Base-by-base conservation (phyloP, 2,797 vertebrate genomes). In the Smutsia gigantea region DNA sequence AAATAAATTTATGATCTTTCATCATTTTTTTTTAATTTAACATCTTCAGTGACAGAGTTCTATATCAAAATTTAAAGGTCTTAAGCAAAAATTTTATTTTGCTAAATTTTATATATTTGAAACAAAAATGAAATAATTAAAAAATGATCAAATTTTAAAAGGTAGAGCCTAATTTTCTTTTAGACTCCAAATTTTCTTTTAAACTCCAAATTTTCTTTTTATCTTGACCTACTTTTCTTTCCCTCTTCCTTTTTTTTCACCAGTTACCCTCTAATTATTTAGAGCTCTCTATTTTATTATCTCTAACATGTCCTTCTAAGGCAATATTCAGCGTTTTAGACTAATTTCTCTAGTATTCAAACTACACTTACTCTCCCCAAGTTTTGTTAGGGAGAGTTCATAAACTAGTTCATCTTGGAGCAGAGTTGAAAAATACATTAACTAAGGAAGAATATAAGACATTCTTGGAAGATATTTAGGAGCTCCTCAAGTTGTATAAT, bases 311-410 rank as follows among this genome's bases (percentile, higher is more conserved):
- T 46, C 25, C n/a, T 93, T 84, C n/a, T 90, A 72, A 93, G 95
- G 90, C 79, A 64, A 46, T 92, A 74, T 69, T 93, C 81, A 79
- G 31, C 87, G 31, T 94, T 93, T 96, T 87, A 96, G 59, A 77
- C 39, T 92, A 84, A 87, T 92, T 29, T 95, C 59, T 92, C 37
- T 94, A 74, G 74, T 94, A 79, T 93, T 89, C 55, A 93, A 87
- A 57, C 25, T 85, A 17, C 61, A 64, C 71, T 96, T 82, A 69
- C 81, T 98, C 11, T 21, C 27, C 94, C 87, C 84, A 95, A 90
- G 61, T 93, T 92, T 96, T 83, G 34, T 87, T 89, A 88, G 46
- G 57, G 23, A 93, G 51, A 96, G 55, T 94, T 92, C 77, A 78
- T 94, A 71, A 91, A 75, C n/a, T 95, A 78, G 88, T 96, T 87